Conservation (phyloP, 2,113 vertebrate species). For the Addax nasomaculatus region DNA sequence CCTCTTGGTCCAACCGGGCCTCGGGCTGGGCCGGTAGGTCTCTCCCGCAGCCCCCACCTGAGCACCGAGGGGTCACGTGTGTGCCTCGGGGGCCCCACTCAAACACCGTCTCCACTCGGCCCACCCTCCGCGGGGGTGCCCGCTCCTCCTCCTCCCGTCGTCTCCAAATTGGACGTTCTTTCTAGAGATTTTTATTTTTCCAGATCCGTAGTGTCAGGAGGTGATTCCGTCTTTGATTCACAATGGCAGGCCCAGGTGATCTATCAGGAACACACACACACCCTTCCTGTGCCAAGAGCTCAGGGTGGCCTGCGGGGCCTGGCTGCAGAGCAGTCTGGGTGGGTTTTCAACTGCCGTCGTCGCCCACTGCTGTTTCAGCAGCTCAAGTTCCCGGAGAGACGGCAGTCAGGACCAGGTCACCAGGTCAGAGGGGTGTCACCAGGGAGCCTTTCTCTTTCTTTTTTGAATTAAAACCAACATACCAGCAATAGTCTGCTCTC, state of each 20-base stretch:
- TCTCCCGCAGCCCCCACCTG: rapidly evolving
- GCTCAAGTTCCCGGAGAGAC: neutral
- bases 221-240: rapidly evolving
- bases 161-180: neutral
- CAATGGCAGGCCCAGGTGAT: neutral
- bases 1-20: neutral
- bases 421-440: neutral
- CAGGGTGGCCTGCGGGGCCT: rapidly evolving
- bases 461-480: neutral
- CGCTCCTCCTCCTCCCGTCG: neutral
- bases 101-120: rapidly evolving
- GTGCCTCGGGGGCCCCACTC: neutral
- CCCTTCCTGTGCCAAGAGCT: rapidly evolving
- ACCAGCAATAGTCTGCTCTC: constrained; percentile 52
- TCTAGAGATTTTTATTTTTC: constrained; percentile 52
- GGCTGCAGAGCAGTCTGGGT: neutral
- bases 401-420: neutral
- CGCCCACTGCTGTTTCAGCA: neutral
- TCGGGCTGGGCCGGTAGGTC: neutral
- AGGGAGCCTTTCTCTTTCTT: neutral
- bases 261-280: rapidly evolving
- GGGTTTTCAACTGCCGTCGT: neutral
- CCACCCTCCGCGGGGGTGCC: rapidly evolving
- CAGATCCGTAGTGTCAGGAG: constrained; percentile 42
- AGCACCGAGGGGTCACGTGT: neutral